Conservation (phyloP, 1,140 invertebrate genomes). For the Pararge aegeria region DNA sequence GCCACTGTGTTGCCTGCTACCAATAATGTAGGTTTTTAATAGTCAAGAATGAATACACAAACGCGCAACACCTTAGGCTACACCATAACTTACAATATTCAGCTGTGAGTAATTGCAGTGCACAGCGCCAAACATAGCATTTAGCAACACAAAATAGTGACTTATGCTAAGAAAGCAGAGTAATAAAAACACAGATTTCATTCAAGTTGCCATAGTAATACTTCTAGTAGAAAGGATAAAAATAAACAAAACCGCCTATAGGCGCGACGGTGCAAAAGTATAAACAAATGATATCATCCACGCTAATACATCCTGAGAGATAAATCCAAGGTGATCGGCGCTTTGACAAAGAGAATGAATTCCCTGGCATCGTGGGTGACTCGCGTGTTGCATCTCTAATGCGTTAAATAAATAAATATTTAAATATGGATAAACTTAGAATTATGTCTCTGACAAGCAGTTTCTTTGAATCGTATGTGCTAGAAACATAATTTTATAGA, state of each 20-base stretch:
- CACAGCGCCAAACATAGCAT: too few species aligned
- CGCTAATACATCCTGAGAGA: conserved; percentile 21
- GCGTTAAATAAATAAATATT: conserved; percentile 1
- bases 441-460: conserved; percentile 4
- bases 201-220: background rate
- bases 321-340: conserved; percentile 20
- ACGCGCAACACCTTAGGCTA: too few species aligned
- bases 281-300: conserved; percentile 22
- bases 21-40: too few species aligned
- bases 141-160: too few species aligned
- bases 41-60: too few species aligned
- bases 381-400: conserved; percentile 19
- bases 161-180: too few species aligned
- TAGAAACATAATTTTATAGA: background rate
- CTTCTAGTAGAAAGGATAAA: background rate
- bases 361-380: conserved; percentile 12
- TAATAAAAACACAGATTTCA: background rate
- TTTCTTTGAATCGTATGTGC: background rate
- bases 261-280: conserved; percentile 1
- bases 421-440: conserved; percentile 13
- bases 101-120: too few species aligned
- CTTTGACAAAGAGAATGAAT: conserved; percentile 12
- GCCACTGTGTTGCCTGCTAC: too few species aligned
- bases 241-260: background rate
- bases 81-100: too few species aligned